Percentiles rank a stretch among this genome's conserved stretches.
phyloP scores from a whole-genome alignment of 2,113 vertebrate genomes.

The Aegotheles bennettii region DNA sequence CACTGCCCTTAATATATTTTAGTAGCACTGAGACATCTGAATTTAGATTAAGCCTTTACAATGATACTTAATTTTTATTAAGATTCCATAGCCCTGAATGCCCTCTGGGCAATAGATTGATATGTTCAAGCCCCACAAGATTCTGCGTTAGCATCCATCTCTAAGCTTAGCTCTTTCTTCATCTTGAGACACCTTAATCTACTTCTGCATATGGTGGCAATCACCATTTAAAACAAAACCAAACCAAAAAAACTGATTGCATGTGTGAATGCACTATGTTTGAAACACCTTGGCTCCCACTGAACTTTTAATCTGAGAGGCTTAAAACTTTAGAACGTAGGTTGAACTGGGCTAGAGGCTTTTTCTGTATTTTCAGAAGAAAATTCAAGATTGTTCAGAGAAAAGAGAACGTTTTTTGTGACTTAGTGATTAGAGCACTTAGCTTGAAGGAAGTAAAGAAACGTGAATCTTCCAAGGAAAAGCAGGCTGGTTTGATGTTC shows the following conservation, averaged over 20 bases:
- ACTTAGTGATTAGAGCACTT: neutral
- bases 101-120: neutral
- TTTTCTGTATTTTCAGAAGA: neutral
- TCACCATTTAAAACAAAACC: neutral
- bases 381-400: neutral
- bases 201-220: neutral
- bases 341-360: neutral
- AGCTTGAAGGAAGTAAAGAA: neutral
- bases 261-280: neutral
- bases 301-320: neutral
- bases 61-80: neutral
- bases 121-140: fast-evolving
- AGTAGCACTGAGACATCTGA: neutral
- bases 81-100: neutral
- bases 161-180: neutral
- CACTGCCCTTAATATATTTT: neutral
- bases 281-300: neutral
- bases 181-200: neutral
- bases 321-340: neutral
- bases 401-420: neutral
- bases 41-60: neutral
- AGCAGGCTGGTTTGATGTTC: no score
- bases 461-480: no score
- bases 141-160: neutral
- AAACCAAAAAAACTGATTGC: neutral